phyloP scores from a whole-genome alignment of 2,888 invertebrate species.

The Drosophila hamatofila region DNA sequence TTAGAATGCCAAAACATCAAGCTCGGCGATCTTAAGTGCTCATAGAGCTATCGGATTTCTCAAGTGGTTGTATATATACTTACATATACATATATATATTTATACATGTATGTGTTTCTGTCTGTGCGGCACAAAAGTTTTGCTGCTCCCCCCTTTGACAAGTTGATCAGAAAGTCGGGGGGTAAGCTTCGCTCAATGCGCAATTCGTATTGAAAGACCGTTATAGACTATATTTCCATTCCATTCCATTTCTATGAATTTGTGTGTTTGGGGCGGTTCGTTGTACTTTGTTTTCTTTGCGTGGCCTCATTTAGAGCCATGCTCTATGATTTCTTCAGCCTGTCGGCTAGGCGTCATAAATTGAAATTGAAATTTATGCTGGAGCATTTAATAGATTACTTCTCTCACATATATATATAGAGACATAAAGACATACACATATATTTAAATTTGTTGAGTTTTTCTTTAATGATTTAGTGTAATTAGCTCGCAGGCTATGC shows the following conservation, averaged over 20 bases:
- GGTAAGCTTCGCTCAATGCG: constrained; percentile 57
- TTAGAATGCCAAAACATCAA: constrained; percentile 64
- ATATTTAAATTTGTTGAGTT: constrained; percentile 71
- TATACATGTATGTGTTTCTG: not conserved
- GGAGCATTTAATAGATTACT: constrained; percentile 76
- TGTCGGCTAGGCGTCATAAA: constrained; percentile 67
- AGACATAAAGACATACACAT: not conserved
- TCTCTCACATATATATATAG: constrained; percentile 23
- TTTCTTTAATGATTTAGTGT: constrained; percentile 72
- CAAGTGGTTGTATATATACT: constrained; percentile 42
- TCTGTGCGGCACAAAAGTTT: constrained; percentile 35
- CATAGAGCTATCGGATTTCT: constrained; percentile 76
- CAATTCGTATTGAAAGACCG: constrained; percentile 43
- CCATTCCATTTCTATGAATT: constrained; percentile 40
- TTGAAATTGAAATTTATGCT: constrained; percentile 81
- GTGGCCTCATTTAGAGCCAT: constrained; percentile 70
- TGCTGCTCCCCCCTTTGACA: constrained; percentile 60
- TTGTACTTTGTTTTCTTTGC: constrained; percentile 54
- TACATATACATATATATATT: not conserved
- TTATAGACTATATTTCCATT: constrained; percentile 51
- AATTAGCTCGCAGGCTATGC: constrained; percentile 63
- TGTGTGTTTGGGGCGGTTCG: constrained; percentile 60
- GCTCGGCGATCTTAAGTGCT: constrained; percentile 75
- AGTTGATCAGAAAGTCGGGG: constrained; percentile 37
- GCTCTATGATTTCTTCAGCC: constrained; percentile 39